Base-by-base conservation (phyloP, 2,797 vertebrate genomes). In the Tinamus major region DNA sequence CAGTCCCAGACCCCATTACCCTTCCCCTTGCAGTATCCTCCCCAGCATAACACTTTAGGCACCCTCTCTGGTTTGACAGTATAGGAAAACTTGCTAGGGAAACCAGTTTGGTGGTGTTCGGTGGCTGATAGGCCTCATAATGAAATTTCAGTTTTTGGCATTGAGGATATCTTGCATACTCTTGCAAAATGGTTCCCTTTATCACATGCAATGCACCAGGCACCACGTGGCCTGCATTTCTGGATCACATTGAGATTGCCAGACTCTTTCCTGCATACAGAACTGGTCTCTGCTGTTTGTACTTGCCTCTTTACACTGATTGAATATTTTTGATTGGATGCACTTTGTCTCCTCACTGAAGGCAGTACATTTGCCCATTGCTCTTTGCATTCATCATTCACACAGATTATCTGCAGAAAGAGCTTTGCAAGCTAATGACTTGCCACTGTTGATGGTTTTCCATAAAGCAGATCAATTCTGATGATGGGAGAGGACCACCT, bases 191-290 rank as follows among this genome's bases (percentile, higher is more conserved):
- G 0, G 58, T 81, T 87, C 46, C n/a, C 16, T 76, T 37, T 55
- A 76, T 17, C 23, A 16, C 1, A 24, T 0, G 0, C 19, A n/a
- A 13, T 14, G 19, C 13, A 56, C 41, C 58, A 53, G 27, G 11
- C 33, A 78, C 19, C 7, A 9, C 8, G 27, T 9, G n/a, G 39
- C 37, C 61, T 1, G 0, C 14, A 33, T 33, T 71, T 61, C 64
- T 61, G 0, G 7, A 0, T 27, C 33, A 2, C 24, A 4, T 26
- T 41, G 24, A 75, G 6, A 12, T 2, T 83, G 13, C 4, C 55
- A 13, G 48, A 19, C 33, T 48, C 58, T 90, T 67, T 49, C 16
- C 10, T 76, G 49, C 17, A 86, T 62, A 64, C 4, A 41, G n/a
- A 21, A 46, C 20, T 35, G 24, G 33, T 46, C n/a, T 77, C 77